Base-by-base conservation (phyloP, 2,888 invertebrate genomes). In the Pollenia angustigena region DNA sequence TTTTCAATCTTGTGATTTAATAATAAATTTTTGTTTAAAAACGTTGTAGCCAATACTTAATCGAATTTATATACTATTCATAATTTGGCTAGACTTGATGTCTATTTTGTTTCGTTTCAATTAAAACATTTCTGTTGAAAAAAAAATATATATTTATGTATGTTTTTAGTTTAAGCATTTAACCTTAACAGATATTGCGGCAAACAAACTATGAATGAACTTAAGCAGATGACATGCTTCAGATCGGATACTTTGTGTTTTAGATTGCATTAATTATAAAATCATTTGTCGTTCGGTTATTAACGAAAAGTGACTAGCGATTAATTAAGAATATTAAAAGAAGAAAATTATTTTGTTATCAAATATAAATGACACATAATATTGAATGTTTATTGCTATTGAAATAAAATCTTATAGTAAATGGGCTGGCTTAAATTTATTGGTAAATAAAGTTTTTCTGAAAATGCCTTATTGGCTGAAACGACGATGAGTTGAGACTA, bases 141-240 rank as follows among this genome's bases (percentile, higher is more conserved):
- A 18, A 18, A 18, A 32, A 32, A 32, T 2, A 32, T 2, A 32
- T 1, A 32, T 32, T 32, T 32, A 32, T 32, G 32, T 32, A 32
- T 32, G 32, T 32, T 32, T 32, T 32, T 32, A 32, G 6, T 32
- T 32, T 6, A 32, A 64, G 46, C 46, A 14, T 32, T 68, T 50
- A 68, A 50, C 48, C 66, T 68, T 68, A 68, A 66, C 44, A 48
- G 8, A 2, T 32, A 32, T 7, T 9, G 46, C 14, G 12, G 14
- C n/a, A n/a, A 16, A n/a, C 4, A 18, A 10, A 14, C 66, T 48
- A 48, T 68, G 66, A 68, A 68, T 68, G 48, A 68, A 68, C 14
- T 50, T 23, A 1, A 16, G 11, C 3, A 11, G 16, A 62, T 46
- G 48, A 68, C 14, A 32, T 68, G 46, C 23, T 68, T 12, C 2